Conservation (phyloP, 1,140 invertebrate genomes). For the Harlomillsia oculata region DNA sequence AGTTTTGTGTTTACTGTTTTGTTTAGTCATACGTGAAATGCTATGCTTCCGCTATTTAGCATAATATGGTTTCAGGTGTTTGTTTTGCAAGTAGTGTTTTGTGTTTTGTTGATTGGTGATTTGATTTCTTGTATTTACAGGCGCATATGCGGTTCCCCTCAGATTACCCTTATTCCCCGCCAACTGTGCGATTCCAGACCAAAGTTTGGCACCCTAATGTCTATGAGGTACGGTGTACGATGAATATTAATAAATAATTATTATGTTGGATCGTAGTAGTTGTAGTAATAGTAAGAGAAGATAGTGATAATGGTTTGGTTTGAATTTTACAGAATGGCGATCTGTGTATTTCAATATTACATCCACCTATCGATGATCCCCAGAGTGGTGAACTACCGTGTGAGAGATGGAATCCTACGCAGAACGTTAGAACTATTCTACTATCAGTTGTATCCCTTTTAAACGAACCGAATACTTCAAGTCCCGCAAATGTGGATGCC, state of each 20-base stretch:
- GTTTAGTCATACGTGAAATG: too few relatives aligned
- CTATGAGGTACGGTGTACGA: constrained; percentile 73
- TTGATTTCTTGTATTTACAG: constrained; percentile 49
- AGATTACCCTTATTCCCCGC: constrained; percentile 97
- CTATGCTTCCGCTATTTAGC: too few relatives aligned
- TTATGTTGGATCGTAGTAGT: too few relatives aligned
- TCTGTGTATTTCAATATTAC: constrained; percentile 97
- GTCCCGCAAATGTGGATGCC: constrained; percentile 98
- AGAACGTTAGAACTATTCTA: constrained; percentile 95
- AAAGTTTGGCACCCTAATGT: constrained; percentile 99
- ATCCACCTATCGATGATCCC: constrained; percentile 79
- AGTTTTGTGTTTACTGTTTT: too few relatives aligned
- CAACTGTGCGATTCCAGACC: constrained; percentile 91
- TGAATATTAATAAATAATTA: neutral
- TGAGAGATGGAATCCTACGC: constrained; percentile 99
- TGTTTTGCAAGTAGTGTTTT: too few relatives aligned
- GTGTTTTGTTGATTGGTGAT: too few relatives aligned
- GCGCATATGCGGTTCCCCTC: constrained; percentile 95
- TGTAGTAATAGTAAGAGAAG: too few relatives aligned
- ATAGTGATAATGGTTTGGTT: neutral
- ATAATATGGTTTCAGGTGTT: too few relatives aligned
- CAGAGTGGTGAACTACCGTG: constrained; percentile 97
- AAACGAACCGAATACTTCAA: constrained; percentile 99
- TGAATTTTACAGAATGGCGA: constrained; percentile 76
- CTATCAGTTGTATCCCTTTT: constrained; percentile 96